A percentile compares a stretch with the other conserved stretches of the same genome.
Evolutionary conservation across 2,113 vertebrate genomes (phyloP).

Genomic region (Limnothrissa miodon): DNA sequence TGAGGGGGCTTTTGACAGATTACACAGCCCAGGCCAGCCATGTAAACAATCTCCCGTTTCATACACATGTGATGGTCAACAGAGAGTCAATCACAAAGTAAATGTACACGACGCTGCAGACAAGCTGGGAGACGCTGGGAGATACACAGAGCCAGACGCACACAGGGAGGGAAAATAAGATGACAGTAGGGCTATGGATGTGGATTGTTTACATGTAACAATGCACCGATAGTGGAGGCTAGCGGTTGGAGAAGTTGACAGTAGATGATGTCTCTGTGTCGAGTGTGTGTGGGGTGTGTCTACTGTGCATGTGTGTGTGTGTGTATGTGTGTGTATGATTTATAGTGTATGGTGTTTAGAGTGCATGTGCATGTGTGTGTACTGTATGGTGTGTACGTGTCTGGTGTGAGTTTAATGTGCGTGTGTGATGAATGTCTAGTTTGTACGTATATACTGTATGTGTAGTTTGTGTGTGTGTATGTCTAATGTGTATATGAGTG

Average conservation of each 20-base stretch:
- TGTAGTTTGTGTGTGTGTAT: not conserved
- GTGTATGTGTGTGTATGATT: not conserved
- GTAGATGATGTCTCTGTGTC: not conserved
- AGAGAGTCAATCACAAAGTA: conserved; percentile 2
- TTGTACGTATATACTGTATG: not conserved
- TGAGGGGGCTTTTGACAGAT: conserved; percentile 1
- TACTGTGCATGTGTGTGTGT: not conserved
- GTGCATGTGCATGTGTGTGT: not conserved
- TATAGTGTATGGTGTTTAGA: not conserved
- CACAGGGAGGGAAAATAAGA: not conserved
- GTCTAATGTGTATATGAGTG: not conserved
- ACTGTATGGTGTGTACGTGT: no score
- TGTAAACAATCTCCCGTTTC: conserved; percentile 5
- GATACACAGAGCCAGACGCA: not conserved
- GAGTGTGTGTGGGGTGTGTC: not conserved
- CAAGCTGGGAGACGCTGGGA: no score
- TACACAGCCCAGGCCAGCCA: not conserved
- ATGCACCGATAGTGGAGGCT: not conserved
- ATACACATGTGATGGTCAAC: not conserved
- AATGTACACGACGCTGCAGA: not conserved
- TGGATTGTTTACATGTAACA: conserved; percentile 6
- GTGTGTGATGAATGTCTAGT: not conserved
- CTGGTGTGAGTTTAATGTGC: not conserved
- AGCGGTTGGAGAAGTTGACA: not conserved
- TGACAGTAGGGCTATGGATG: not conserved